Evolutionary conservation across 2,888 invertebrate genomes (phyloP), one percentile per base, ranked within the genome.

Genomic region (Lepidonotus clava): DNA sequence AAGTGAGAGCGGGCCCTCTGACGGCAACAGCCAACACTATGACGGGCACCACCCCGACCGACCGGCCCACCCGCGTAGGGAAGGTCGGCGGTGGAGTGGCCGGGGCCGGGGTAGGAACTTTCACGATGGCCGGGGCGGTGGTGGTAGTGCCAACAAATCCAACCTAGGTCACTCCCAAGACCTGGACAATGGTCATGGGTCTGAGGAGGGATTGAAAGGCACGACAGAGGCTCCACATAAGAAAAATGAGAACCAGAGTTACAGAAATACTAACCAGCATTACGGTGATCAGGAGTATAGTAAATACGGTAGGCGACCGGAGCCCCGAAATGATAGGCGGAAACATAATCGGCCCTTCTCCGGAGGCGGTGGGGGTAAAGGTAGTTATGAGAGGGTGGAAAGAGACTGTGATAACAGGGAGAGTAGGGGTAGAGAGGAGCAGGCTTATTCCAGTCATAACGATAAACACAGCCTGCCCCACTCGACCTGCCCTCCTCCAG

Each of bases 31-130:
- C 1, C 41, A 80, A 14, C 21, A 18, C 51, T 51, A 18, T 11
- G 11, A 51, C 21, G 14, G 14, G 21, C 21, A 18, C 11, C 51
- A 51, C 11, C 51, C 51, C 14, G 11, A n/a, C 14, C 0, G 80
- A 80, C 71, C 71, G n/a, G 11, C n/a, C 46, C 2, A 46, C 14
- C 5, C 28, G 46, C 80, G 24, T 5, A 24, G 80, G 46, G 80
- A 51, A 46, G 80, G 80, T 2, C 28, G 80, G 2, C 41, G 80
- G 21, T 41, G 80, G 80, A 41, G 46, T 41, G 80, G 80, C 11
- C 80, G 80, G 8, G 80, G 80, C 6, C 80, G 80, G 11, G 80
- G 80, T 1, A 41, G 80, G 5, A n/a, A n/a, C 46, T 46, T 66
- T 6, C 11, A 66, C 66, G 8, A 66, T n/a, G 6, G 8, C 24